Base-by-base conservation (phyloP, 2,888 invertebrate genomes). In the Yponomeuta evonymella region DNA sequence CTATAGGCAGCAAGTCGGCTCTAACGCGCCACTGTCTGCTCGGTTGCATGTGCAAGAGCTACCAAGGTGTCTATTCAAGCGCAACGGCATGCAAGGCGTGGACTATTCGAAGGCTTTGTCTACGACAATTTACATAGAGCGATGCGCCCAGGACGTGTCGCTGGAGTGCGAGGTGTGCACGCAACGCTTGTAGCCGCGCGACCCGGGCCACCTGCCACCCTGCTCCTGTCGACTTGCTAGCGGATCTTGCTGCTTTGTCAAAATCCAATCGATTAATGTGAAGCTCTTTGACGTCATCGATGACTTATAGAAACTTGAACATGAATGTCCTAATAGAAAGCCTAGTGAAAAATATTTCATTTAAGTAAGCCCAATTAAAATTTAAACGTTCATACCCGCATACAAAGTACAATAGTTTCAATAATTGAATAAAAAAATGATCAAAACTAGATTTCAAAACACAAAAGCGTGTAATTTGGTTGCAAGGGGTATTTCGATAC, bases 21-120 rank as follows among this genome's bases (percentile, higher is more conserved):
- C 74, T 85, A 82, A 86, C 83, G 73, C 77, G 81, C 75, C 75
- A 77, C 79, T 82, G 76, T 87, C 79, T 86, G 83, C 78, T 86
- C 82, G 82, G 79, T 91, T 91, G 80, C 91, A 91, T 91, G 90
- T 91, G 75, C 79, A 79, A 76, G 76, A 81, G 80, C 78, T 90
- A 74, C 91, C 91, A 72, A 86, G 88, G 74, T 76, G 85, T 73
- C 89, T 90, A 73, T 90, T 91, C 83, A 91, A 90, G 81, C 88
- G 91, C 71, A 91, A 91, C 76, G 91, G 91, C 74, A 88, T 90
- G 84, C 91, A 91, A 77, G 91, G 91, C 75, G 88, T 89, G 77
- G 89, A 90, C 75, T 86, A 89, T 80, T 90, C 91, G 71, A 84
- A 81, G 77, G 72, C 80, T 70, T 79, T 87, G 74, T 89, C 89